These are phyloP conservation scores for Euproctis similis DNA, from an alignment of 2,888 invertebrate genomes.

Conservation along the genomic window DNA sequence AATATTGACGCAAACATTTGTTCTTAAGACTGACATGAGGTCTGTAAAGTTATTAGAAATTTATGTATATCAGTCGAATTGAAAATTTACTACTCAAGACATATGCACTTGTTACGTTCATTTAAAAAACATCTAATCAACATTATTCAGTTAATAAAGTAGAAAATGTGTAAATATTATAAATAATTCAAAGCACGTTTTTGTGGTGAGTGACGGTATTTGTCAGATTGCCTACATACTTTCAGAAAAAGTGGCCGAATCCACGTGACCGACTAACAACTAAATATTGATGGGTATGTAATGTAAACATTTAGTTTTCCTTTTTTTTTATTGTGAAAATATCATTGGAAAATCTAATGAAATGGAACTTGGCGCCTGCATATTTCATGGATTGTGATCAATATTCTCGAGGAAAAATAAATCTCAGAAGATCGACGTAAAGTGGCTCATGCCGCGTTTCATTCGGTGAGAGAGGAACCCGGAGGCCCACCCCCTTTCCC, in stretches of 20 bases:
- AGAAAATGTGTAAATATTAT: constrained; percentile 11
- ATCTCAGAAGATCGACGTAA: too few species aligned
- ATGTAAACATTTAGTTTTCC: constrained; percentile 13
- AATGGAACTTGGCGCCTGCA: too few species aligned
- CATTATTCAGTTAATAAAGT: background rate
- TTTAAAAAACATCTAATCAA: background rate
- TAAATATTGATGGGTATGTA: constrained; percentile 18
- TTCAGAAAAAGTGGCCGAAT: constrained; percentile 26
- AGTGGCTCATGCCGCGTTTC: too few species aligned
- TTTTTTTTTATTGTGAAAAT: constrained; percentile 15
- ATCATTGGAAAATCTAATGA: constrained; percentile 12
- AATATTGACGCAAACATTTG: too few species aligned
- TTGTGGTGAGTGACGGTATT: constrained; percentile 26
- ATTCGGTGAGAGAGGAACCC: too few species aligned
- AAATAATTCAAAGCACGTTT: constrained; percentile 34
- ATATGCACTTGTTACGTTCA: background rate
- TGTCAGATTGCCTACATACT: constrained; percentile 19
- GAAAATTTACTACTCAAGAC: too few species aligned
- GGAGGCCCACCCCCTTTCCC: too few species aligned
- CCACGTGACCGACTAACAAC: constrained; percentile 22
- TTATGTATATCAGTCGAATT: too few species aligned
- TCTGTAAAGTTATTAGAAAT: too few species aligned
- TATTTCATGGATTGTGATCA: too few species aligned
- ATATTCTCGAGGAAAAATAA: too few species aligned
- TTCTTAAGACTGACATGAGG: too few species aligned